phyloP scores from a whole-genome alignment of 2,797 vertebrate genomes.

The Sebastes cheni region DNA sequence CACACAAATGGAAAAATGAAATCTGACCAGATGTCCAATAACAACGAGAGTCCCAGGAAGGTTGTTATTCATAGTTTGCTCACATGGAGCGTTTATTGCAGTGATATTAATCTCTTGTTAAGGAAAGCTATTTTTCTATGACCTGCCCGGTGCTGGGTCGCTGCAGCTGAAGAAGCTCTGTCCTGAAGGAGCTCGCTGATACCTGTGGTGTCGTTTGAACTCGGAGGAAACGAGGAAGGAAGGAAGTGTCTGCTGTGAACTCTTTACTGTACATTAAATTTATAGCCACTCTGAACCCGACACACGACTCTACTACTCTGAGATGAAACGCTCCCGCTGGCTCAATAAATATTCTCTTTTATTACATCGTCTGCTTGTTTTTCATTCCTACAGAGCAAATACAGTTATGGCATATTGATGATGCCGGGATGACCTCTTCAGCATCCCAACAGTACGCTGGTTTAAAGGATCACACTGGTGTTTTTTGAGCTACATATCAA shows the following conservation, averaged over 20 bases:
- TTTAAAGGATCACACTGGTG: neutral
- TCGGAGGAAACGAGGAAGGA: neutral
- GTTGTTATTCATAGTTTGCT: conserved; percentile 13
- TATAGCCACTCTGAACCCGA: conserved; percentile 24
- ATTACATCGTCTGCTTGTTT: neutral
- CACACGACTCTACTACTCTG: conserved; percentile 18
- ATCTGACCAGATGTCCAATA: neutral
- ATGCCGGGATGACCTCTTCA: neutral
- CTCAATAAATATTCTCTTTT: conserved; percentile 55
- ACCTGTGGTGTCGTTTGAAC: neutral
- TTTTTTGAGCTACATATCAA: too few species aligned
- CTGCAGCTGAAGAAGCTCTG: conserved; percentile 5
- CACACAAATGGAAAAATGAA: neutral
- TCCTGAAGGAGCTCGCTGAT: neutral
- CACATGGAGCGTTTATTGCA: neutral
- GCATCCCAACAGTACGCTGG: neutral
- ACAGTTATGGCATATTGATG: neutral
- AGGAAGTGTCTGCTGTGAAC: conserved; percentile 19
- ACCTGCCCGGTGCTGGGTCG: conserved; percentile 27
- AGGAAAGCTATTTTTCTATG: conserved; percentile 41
- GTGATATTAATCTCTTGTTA: neutral
- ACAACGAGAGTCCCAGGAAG: neutral
- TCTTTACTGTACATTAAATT: conserved; percentile 18
- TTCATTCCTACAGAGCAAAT: neutral
- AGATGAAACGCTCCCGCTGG: conserved; percentile 23